Evolutionary conservation across 2,113 vertebrate species (phyloP), one percentile per base, ranked within the genome.

Genomic region (Columba livia): DNA sequence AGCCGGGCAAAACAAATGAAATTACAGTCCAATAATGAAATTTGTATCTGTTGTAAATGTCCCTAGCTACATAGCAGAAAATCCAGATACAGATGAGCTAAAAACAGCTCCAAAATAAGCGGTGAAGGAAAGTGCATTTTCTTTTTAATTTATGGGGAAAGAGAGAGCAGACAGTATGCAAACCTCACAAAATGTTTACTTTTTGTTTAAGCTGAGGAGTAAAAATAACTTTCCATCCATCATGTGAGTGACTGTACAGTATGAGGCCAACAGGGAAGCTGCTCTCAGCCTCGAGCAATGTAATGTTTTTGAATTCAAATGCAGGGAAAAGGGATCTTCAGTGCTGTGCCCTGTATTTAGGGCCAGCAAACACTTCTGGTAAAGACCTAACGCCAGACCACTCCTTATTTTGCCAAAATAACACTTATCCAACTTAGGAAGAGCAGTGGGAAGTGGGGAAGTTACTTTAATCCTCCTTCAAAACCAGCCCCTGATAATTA

Each of bases 141-240:
- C 82, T 90, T 88, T 86, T 72, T 60, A 90, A 80, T 95, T 91
- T 78, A 82, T 86, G 64, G 28, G 5, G 28, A 58, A 85, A 90
- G 38, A 82, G 50, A 82, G 21, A 88, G 36, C 15, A 93, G 79
- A 31, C 40, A 71, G 42, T 79, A 50, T 56, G 64, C 79, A 90
- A 89, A 57, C 36, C 54, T 79, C 70, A 36, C 38, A 61, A 67
- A 85, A 50, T 84, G 3, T 82, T 96, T 95, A 86, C 62, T 66
- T 92, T 88, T 78, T 85, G 36, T 74, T 85, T 94, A 85, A 95
- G 77, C 73, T 74, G 20, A 0, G 0, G 51, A 74, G 75, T 83
- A 93, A 96, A 96, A 96, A 94, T 95, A 95, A 73, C 74, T 94
- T 85, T 80, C 64, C 58, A 79, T 91, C 95, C 62, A 79, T 93